Base-by-base conservation (phyloP, 2,888 invertebrate species). In the Cataglyphis albicans region DNA sequence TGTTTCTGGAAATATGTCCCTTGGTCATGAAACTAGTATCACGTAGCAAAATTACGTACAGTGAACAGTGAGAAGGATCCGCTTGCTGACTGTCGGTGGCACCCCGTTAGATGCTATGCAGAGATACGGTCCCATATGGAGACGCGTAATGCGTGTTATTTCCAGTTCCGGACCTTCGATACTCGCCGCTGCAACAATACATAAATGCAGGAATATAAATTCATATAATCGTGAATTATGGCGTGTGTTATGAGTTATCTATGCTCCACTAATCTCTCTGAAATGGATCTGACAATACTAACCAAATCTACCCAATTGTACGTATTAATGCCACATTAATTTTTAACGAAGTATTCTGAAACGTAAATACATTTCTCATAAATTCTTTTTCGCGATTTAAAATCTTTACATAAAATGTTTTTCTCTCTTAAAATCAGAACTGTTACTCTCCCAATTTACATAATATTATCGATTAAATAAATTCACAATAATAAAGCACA, bases 91-190 rank as follows among this genome's bases (percentile, higher is more conserved):
- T 81, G 95, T 95, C 38, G 96, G 96, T 15, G 95, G 95, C 38
- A 98, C 97, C 59, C 98, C 98, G 94, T 98, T 98, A 90, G 97
- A 97, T 3, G 97, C 97, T 91, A 97, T 97, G 95, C 97, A 97
- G 68, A 97, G 93, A 94, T 97, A 97, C 38, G 97, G 96, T 29
- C 97, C 97, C 97, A 97, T 97, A 94, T 97, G 97, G 84, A 96
- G 95, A 83, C 97, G 95, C 86, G 96, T 97, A 89, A 97, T 97
- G 92, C 96, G 96, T 83, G 96, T 96, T 93, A 97, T 95, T 93
- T 96, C 96, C 92, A 97, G 95, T 85, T 96, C 95, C 32, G 97
- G 95, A 18, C 97, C 97, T 91, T 96, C 96, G 87, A 96, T 95
- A 88, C 96, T 96, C 81, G 95, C 94, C 93, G 96, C 97, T 96